phyloP scores from a whole-genome alignment of 2,888 invertebrate genomes.

The Rhogogaster chlorosoma region DNA sequence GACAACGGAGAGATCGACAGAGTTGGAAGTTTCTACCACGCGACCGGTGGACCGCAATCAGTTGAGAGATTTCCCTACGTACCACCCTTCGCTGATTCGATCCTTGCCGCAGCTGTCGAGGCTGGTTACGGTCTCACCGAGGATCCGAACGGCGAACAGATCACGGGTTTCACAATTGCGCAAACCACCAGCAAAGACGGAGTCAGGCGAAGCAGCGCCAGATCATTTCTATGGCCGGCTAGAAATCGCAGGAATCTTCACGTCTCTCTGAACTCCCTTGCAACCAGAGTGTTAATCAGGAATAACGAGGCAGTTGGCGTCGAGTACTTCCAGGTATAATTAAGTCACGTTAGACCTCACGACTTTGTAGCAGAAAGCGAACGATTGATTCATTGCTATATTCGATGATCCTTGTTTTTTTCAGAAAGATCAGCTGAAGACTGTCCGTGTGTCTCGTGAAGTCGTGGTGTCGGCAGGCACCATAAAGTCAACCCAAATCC shows the following conservation, averaged over 20 bases:
- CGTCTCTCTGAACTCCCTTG: conserved; percentile 52
- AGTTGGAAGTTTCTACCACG: conserved; percentile 77
- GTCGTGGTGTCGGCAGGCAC: conserved; percentile 2
- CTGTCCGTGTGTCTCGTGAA: neutral
- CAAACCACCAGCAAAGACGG: neutral
- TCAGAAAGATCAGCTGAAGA: neutral
- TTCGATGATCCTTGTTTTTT: neutral
- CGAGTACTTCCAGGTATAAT: conserved; percentile 58
- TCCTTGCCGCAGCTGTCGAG: conserved; percentile 76
- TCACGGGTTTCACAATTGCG: neutral
- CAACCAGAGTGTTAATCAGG: neutral
- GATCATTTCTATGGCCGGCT: neutral
- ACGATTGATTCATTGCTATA: neutral
- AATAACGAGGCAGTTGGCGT: neutral
- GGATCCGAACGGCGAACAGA: neutral
- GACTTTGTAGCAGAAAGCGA: neutral
- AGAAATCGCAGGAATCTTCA: conserved; percentile 67
- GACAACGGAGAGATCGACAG: conserved; percentile 83
- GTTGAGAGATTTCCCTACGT: neutral
- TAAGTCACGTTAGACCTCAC: conserved; percentile 66
- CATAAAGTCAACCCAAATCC: neutral
- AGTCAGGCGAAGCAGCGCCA: conserved; percentile 12
- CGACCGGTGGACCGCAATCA: neutral
- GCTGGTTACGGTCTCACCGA: neutral
- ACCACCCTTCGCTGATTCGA: neutral